These are phyloP conservation scores for Botrylloides violaceus DNA, from an alignment of 23 tunicate genomes.

Conservation along the genomic window DNA sequence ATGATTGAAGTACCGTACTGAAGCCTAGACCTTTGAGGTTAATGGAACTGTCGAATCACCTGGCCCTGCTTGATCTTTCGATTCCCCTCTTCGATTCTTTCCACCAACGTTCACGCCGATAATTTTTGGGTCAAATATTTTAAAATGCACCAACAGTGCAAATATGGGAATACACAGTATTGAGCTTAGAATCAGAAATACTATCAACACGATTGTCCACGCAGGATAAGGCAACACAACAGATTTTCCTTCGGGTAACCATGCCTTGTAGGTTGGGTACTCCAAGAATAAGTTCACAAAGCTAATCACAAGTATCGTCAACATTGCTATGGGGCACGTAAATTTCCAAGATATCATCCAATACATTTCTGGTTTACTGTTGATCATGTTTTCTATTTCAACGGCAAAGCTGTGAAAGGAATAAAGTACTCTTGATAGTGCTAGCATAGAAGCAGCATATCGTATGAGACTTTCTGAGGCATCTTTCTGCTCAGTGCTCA, in stretches of 20 bases:
- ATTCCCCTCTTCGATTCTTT: not conserved
- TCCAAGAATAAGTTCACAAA: constrained; percentile 21
- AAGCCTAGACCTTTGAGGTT: not conserved
- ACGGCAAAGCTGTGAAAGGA: constrained; percentile 34
- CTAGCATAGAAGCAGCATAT: too few relatives aligned
- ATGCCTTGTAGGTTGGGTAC: constrained; percentile 34
- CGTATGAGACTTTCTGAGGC: too few relatives aligned
- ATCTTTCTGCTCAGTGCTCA: too few relatives aligned
- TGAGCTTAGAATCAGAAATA: constrained; percentile 39
- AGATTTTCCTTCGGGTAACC: constrained; percentile 40
- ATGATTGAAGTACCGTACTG: too few relatives aligned
- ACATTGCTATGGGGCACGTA: constrained; percentile 49
- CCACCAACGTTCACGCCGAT: constrained; percentile 2
- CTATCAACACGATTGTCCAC: constrained; percentile 46
- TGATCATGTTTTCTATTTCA: constrained; percentile 65
- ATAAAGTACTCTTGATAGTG: too few relatives aligned
- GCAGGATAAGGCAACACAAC: constrained; percentile 32
- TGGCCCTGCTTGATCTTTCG: not conserved
- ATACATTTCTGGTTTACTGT: constrained; percentile 34
- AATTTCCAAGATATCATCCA: constrained; percentile 74
- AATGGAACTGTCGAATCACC: constrained; percentile 4
- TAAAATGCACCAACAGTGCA: constrained; percentile 24
- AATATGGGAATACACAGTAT: constrained; percentile 53
- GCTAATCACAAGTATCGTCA: constrained; percentile 47
- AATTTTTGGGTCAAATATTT: constrained; percentile 26